phyloP scores from a whole-genome alignment of 1,140 invertebrate species.

The Drosophila asahinai region DNA sequence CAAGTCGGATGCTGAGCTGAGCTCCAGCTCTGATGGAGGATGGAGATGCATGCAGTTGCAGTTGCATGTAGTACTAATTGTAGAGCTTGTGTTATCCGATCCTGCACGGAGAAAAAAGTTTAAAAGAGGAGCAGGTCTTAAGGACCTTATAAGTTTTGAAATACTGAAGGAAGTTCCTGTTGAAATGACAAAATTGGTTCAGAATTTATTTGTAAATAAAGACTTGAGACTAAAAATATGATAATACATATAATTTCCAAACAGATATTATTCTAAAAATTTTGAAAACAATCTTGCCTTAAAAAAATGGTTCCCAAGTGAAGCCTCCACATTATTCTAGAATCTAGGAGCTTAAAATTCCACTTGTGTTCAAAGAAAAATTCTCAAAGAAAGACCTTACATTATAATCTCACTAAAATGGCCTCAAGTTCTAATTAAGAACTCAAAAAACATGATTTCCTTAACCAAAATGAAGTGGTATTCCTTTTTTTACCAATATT shows the following conservation, averaged over 20 bases:
- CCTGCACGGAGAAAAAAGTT: slow-evolving; percentile 27
- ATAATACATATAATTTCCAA: no score
- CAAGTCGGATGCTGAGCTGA: slow-evolving; percentile 21
- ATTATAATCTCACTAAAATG: not conserved
- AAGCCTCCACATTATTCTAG: no score
- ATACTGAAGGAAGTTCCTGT: no score
- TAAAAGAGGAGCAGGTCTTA: no score
- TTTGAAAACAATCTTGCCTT: not conserved
- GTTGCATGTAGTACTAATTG: slow-evolving; percentile 80
- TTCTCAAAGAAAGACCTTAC: not conserved
- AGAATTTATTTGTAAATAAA: not conserved
- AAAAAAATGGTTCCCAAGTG: no score
- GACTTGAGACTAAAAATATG: no score
- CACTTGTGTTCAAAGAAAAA: not conserved
- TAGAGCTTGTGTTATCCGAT: slow-evolving; percentile 70
- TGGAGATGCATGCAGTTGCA: slow-evolving; percentile 36
- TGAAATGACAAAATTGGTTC: not conserved
- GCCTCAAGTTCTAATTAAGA: not conserved
- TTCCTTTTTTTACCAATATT: not conserved
- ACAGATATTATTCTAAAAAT: not conserved
- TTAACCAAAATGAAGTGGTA: not conserved
- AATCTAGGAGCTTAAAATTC: no score
- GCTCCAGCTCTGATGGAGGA: slow-evolving; percentile 41
- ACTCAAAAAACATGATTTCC: not conserved
- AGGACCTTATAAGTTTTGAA: not conserved